Percentiles rank a stretch among this genome's conserved stretches.
Evolutionary conservation across 2,888 invertebrate species (phyloP).

Genomic region (Hanleya hanleyi): DNA sequence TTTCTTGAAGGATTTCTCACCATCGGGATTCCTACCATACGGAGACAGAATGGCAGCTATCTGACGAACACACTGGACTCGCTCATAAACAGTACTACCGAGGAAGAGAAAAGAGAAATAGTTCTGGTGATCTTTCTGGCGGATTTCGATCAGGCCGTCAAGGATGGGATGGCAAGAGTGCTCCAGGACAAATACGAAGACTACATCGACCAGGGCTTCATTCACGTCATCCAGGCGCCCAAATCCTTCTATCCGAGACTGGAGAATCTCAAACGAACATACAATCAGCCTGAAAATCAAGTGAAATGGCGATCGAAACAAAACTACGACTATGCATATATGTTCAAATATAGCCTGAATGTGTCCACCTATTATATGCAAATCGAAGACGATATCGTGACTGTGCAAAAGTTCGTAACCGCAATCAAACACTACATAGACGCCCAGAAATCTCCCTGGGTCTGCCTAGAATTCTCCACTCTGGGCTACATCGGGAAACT

Average conservation of each 20-base stretch:
- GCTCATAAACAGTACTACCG: constrained; percentile 64
- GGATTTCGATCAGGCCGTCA: constrained; percentile 65
- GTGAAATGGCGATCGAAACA: constrained; percentile 73
- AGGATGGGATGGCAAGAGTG: constrained; percentile 37
- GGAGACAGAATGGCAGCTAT: constrained; percentile 69
- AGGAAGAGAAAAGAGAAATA: constrained; percentile 62
- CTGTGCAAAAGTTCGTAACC: constrained; percentile 62
- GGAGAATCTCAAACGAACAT: constrained; percentile 53
- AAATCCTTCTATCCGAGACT: constrained; percentile 47
- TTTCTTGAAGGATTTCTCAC: constrained; percentile 66
- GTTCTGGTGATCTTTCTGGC: constrained; percentile 72
- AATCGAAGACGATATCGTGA: constrained; percentile 72
- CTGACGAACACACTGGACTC: constrained; percentile 70
- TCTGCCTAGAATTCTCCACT: constrained; percentile 57
- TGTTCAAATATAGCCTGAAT: constrained; percentile 67
- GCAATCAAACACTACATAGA: constrained; percentile 69
- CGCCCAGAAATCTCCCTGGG: constrained; percentile 44
- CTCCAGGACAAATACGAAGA: constrained; percentile 42
- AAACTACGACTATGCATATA: constrained; percentile 72
- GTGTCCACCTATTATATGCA: constrained; percentile 71
- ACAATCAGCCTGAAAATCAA: constrained; percentile 63
- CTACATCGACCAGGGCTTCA: constrained; percentile 51
- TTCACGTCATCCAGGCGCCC: constrained; percentile 68
- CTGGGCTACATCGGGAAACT: constrained; percentile 59
- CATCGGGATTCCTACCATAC: constrained; percentile 73